Conservation (phyloP, 2,888 invertebrate species). For the Acutogordius australiensis region DNA sequence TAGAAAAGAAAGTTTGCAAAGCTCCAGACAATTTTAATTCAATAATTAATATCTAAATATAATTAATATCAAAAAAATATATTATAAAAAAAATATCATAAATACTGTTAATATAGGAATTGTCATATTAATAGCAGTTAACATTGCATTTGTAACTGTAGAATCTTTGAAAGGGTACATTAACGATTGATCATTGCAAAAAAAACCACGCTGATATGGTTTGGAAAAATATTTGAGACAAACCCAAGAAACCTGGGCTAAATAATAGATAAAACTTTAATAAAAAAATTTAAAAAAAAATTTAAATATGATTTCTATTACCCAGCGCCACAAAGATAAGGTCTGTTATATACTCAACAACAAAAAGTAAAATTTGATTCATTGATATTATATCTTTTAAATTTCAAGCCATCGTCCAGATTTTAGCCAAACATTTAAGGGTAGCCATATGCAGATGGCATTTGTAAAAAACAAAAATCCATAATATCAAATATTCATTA, state of each 20-base stretch:
- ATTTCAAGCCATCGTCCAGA: no score
- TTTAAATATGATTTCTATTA: background rate
- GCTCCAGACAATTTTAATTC: slow-evolving; percentile 4
- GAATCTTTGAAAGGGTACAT: slow-evolving; percentile 6
- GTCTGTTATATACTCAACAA: background rate
- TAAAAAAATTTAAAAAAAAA: background rate
- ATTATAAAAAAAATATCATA: background rate
- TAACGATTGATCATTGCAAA: slow-evolving; percentile 4
- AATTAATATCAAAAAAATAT: background rate
- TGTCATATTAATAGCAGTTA: slow-evolving; percentile 3
- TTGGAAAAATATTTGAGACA: background rate
- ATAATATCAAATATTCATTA: no score
- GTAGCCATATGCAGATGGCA: no score
- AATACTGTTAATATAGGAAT: slow-evolving; percentile 8
- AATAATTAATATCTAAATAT: background rate
- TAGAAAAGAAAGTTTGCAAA: slow-evolving; percentile 1
- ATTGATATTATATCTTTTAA: no score
- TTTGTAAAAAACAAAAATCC: no score
- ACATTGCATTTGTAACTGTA: slow-evolving; percentile 7
- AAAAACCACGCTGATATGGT: background rate
- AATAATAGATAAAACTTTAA: background rate
- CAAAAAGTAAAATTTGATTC: background rate
- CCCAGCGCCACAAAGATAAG: background rate
- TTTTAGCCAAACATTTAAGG: no score
- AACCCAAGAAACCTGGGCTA: slow-evolving; percentile 1